A percentile compares a stretch with the other conserved stretches of the same genome.
phyloP scores from a whole-genome alignment of 2,797 vertebrate genomes.

The Chelmon rostratus region DNA sequence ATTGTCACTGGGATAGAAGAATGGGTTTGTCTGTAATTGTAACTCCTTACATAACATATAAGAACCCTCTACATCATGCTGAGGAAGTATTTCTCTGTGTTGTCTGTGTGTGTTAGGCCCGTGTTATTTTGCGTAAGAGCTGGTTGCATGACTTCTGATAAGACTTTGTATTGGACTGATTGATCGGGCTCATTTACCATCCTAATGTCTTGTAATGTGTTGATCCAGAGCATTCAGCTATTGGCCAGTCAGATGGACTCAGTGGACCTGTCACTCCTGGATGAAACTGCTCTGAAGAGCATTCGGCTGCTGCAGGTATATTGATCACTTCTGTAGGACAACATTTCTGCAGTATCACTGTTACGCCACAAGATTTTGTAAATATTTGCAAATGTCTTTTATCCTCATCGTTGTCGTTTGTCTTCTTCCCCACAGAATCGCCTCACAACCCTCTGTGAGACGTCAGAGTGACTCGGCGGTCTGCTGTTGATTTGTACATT shows the following conservation, averaged over 20 bases:
- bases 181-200: background rate
- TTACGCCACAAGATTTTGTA: background rate
- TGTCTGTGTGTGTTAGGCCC: background rate
- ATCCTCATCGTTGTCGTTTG: background rate
- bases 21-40: too few relatives aligned
- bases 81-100: background rate
- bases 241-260: conserved; percentile 87
- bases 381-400: background rate
- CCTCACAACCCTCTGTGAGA: conserved; percentile 80
- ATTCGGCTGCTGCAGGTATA: conserved; percentile 83
- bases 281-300: conserved; percentile 78
- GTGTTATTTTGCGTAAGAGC: too few relatives aligned
- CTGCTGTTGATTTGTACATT: conserved; percentile 29
- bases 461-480: conserved; percentile 57
- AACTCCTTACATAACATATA: background rate
- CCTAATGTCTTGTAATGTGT: conserved; percentile 3
- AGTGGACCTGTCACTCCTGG: conserved; percentile 82
- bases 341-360: background rate
- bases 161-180: background rate
- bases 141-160: too few relatives aligned
- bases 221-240: conserved; percentile 84
- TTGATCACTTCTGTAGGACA: background rate
- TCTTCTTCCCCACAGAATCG: conserved; percentile 72
- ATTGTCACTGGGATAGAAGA: background rate
- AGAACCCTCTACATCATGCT: background rate